Evolutionary conservation across 1,140 invertebrate genomes (phyloP), one percentile per base, ranked within the genome.

Genomic region (Brachionus sp.): DNA sequence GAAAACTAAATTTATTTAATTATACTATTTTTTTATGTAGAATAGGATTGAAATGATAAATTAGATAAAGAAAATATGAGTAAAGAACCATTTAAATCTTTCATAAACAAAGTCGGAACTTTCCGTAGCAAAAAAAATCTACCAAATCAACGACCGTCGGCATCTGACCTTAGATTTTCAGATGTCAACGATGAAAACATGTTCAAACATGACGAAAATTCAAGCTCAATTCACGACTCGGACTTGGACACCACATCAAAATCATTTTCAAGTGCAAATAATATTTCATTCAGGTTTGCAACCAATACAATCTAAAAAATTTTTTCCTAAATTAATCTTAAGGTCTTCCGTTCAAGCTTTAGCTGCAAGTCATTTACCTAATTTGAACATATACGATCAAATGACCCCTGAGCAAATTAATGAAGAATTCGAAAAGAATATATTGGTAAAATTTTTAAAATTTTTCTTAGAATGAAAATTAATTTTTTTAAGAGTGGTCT

Each of bases 91-190:
- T 80, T 80, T 62, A 80, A 80, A 35, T 57, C 62, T 9, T 62
- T 80, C 25, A 80, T 80, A 80, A 80, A 80, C 37, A 80, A 80
- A 66, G 77, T 80, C 12, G 77, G 77, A 57, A 80, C 77, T 62
- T 80, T 80, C 57, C 77, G 77, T 0, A 62, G 77, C 29, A 80
- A 80, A 80, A 80, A 80, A 66, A 80, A 66, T 66, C n/a, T 42
- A 39, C 33, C 25, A 57, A 46, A 46, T 75, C 77, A 80, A 66
- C 6, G 77, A 80, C 77, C 77, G 25, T 80, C 77, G n/a, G 77
- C 50, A 23, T 42, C 77, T 23, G 62, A 80, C 35, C 50, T 80
- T 0, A 37, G 39, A 39, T 57, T 62, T 62, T 57, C 77, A 1
- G 77, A 66, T 29, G 16, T 19, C 7, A 66, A 80, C 16, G 77